These are phyloP conservation scores for Bellardia bayeri DNA, from an alignment of 2,888 invertebrate species.

Conservation along the genomic window DNA sequence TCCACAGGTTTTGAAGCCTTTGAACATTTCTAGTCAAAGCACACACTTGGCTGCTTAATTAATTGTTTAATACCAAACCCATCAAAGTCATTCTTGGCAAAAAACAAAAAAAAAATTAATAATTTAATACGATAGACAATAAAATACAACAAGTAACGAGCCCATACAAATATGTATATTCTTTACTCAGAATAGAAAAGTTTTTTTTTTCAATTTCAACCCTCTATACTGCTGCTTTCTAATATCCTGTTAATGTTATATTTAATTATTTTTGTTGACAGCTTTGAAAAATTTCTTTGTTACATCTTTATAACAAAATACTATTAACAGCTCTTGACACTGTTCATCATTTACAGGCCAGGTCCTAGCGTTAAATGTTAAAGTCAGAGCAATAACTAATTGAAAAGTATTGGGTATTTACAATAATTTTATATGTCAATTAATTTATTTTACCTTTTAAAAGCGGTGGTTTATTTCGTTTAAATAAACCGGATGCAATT, in stretches of 20 bases:
- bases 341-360: background rate
- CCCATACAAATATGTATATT: too few relatives aligned
- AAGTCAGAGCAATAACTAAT: background rate
- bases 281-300: background rate
- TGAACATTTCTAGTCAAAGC: background rate
- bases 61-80: background rate
- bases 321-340: background rate
- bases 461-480: too few relatives aligned
- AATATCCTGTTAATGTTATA: background rate
- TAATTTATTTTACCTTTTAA: background rate
- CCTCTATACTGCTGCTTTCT: background rate
- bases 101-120: too few relatives aligned
- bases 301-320: background rate
- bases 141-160: too few relatives aligned
- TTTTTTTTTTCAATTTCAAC: background rate
- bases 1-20: background rate
- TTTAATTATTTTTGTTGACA: conserved; percentile 1
- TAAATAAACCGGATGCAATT: too few relatives aligned
- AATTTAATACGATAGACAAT: too few relatives aligned
- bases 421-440: background rate
- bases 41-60: background rate
- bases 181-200: too few relatives aligned
- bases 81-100: background rate
- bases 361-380: background rate
- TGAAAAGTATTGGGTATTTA: background rate